Evolutionary conservation across 2,113 vertebrate genomes (phyloP).

Genomic region (Salvelinus fontinalis): DNA sequence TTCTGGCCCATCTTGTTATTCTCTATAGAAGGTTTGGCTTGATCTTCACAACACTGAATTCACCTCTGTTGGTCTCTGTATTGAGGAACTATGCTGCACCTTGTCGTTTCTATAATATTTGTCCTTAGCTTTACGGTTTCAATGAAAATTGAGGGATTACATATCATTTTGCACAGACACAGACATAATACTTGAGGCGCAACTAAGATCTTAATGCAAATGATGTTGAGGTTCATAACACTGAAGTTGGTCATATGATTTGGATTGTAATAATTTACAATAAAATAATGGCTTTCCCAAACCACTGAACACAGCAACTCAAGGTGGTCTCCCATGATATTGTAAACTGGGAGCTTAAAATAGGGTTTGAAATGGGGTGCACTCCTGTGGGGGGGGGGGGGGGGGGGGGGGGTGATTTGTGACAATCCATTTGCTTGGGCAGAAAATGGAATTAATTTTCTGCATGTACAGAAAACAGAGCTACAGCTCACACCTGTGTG

Average conservation of each 20-base stretch:
- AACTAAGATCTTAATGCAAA: conserved; percentile 22
- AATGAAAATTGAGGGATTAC: background rate
- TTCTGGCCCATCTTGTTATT: conserved; percentile 35
- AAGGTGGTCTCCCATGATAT: background rate
- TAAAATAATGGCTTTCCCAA: background rate
- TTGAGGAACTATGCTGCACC: conserved; percentile 27
- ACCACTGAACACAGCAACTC: background rate
- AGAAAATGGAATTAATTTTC: background rate
- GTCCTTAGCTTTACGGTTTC: conserved; percentile 9
- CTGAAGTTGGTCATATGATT: conserved; percentile 15
- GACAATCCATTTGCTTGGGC: conserved; percentile 12
- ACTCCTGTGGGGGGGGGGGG: background rate
- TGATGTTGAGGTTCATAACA: conserved; percentile 11
- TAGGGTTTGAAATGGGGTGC: conserved; percentile 1
- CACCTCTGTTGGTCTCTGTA: conserved; percentile 53
- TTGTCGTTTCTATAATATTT: conserved; percentile 36
- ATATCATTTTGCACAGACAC: background rate
- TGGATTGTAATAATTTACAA: background rate
- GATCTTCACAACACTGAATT: conserved; percentile 38
- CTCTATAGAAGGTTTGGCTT: conserved; percentile 35
- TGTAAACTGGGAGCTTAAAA: conserved; percentile 18
- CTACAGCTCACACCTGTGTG: conserved; percentile 5
- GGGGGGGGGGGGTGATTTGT: background rate
- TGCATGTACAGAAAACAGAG: conserved; percentile 10
- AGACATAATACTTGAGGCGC: conserved; percentile 3